phyloP scores from a whole-genome alignment of 2,888 invertebrate species.

The Melinopterus prodromus region DNA sequence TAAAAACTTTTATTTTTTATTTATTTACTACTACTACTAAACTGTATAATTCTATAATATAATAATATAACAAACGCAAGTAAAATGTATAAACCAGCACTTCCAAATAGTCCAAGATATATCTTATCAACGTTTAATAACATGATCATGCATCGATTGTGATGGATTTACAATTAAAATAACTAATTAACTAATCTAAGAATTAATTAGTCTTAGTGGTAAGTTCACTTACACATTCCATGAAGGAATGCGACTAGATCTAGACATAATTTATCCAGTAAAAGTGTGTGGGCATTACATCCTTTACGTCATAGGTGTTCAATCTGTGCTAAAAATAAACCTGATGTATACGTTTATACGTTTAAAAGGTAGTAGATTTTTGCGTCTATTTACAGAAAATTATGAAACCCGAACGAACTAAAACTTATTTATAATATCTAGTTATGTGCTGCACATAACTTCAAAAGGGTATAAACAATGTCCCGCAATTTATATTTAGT shows the following conservation, averaged over 20 bases:
- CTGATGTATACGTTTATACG: neutral
- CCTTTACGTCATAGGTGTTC: neutral
- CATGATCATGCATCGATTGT: no score
- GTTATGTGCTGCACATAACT: neutral
- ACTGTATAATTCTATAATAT: no score
- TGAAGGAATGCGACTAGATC: neutral
- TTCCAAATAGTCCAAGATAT: no score
- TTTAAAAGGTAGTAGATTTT: neutral
- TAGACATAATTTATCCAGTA: conserved; percentile 4
- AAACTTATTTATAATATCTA: neutral
- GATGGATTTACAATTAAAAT: no score
- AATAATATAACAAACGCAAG: no score
- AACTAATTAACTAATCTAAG: no score
- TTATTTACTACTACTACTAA: no score
- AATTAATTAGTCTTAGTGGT: no score
- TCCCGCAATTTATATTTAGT: neutral
- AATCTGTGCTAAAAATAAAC: neutral
- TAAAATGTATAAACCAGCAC: no score
- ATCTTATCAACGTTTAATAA: no score
- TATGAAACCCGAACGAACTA: neutral
- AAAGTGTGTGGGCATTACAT: neutral
- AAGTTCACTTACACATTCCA: neutral
- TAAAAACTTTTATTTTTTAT: no score
- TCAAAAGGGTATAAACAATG: neutral
- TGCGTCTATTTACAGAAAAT: neutral